Evolutionary conservation across 2,888 invertebrate genomes (phyloP).

Genomic region (Schizotus pectinicornis): DNA sequence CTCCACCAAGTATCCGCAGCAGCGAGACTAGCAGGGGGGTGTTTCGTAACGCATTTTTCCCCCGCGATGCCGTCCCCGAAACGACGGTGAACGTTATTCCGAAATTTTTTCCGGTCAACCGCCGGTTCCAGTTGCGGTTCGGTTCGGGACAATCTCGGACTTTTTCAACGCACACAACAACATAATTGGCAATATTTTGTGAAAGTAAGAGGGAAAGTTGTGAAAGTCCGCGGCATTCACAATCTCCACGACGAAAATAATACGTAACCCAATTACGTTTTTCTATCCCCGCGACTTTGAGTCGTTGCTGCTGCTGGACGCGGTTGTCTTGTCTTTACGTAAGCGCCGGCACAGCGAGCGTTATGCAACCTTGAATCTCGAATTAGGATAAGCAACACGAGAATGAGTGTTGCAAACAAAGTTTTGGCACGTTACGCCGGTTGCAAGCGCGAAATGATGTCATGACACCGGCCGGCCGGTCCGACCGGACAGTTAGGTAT

Average conservation of each 20-base stretch:
- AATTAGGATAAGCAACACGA: constrained; percentile 26
- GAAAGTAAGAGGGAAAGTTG: constrained; percentile 51
- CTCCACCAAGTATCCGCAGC: background rate
- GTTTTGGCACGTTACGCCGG: constrained; percentile 25
- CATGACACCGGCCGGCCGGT: constrained; percentile 29
- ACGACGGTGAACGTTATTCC: constrained; percentile 18
- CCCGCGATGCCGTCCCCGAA: too few species aligned
- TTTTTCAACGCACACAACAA: background rate
- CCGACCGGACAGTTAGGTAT: constrained; percentile 28
- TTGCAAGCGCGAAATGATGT: constrained; percentile 25
- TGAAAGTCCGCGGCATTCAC: constrained; percentile 40
- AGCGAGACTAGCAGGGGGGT: background rate
- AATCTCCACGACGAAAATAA: constrained; percentile 19
- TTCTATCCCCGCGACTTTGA: constrained; percentile 9
- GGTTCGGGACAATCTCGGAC: constrained; percentile 3
- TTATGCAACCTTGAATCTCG: constrained; percentile 12
- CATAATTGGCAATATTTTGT: constrained; percentile 32
- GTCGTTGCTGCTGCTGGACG: constrained; percentile 15
- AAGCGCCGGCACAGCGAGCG: constrained; percentile 21
- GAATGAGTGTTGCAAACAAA: constrained; percentile 7
- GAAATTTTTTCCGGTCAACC: constrained; percentile 11
- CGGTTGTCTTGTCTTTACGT: constrained; percentile 18
- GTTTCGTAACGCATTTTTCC: background rate
- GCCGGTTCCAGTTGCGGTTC: background rate
- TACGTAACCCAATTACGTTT: constrained; percentile 22